Evolutionary conservation across 1,140 invertebrate genomes (phyloP), one percentile per base, ranked within the genome.

Genomic region (Vanessa atalanta): DNA sequence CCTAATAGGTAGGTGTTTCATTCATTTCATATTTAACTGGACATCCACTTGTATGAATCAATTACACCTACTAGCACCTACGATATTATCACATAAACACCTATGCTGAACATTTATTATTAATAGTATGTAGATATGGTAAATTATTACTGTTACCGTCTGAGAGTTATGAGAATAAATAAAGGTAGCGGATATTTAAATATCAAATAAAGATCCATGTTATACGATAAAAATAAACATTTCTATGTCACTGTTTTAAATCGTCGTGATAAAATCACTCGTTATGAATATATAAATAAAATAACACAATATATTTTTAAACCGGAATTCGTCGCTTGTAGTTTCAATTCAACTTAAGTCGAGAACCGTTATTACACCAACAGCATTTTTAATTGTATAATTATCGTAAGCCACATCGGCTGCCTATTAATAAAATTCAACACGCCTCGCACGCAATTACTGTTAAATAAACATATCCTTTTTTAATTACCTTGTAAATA

Each of bases 301-400:
- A 43, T 31, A 57, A 23, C 12, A 57, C n/a, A 53, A 26, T 61
- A 37, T 61, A 26, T 57, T 53, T 61, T 67, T 31, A 69, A 68
- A 68, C 72, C 37, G 37, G 57, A 65, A 69, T 68, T 50, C 55
- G 72, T 74, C 72, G 43, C 55, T 74, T 55, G 66, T 51, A 64
- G 20, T 69, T 65, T 47, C 43, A 73, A 73, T 65, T 61, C 57
- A 55, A 69, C 60, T 74, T 69, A 65, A 69, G 66, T 69, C 47
- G 50, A 74, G 61, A 69, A 55, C 72, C 67, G 73, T 70, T 75
- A 70, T 75, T 55, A 75, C 47, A 65, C 47, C 68, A 55, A 70
- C 68, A 70, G 67, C 67, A 70, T 75, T 75, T 70, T 75, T 75
- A 75, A 75, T 75, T 75, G 73, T 70, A 70, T 75, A 65, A 75